Evolutionary conservation across 2,797 vertebrate species (phyloP).

Genomic region (Amblyopsis hoosieri): DNA sequence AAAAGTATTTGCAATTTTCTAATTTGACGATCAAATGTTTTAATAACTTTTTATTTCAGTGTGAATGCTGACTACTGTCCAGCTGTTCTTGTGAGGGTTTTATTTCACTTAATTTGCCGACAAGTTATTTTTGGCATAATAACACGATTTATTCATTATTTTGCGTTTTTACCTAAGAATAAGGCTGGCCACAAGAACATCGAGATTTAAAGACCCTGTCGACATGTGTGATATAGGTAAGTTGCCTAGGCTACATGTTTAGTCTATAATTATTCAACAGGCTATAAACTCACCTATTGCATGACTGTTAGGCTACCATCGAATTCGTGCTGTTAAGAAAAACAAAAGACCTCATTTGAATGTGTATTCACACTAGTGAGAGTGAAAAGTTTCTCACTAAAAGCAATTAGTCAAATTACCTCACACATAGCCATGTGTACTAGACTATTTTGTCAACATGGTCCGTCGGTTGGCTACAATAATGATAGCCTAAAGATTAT

Average conservation of each 20-base stretch:
- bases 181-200: too few species aligned
- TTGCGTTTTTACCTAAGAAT: too few species aligned
- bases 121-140: too few species aligned
- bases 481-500: slow-evolving; percentile 46
- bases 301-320: not conserved
- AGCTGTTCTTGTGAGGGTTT: not conserved
- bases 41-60: not conserved
- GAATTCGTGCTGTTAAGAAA: not conserved
- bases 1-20: too few species aligned
- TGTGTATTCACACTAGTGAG: slow-evolving; percentile 56
- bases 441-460: slow-evolving; percentile 24
- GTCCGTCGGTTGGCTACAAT: not conserved
- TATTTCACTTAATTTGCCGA: not conserved
- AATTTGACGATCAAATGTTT: not conserved
- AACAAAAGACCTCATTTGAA: slow-evolving; percentile 4
- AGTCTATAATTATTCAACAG: too few species aligned
- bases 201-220: too few species aligned
- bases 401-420: slow-evolving; percentile 51
- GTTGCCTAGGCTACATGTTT: too few species aligned
- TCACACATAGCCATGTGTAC: not conserved
- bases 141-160: too few species aligned
- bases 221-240: too few species aligned
- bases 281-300: too few species aligned
- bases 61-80: not conserved
- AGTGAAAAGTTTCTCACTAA: slow-evolving; percentile 60